Evolutionary conservation across 2,797 vertebrate genomes (phyloP), one percentile per base, ranked within the genome.

Genomic region (Halcyon chelicuti): DNA sequence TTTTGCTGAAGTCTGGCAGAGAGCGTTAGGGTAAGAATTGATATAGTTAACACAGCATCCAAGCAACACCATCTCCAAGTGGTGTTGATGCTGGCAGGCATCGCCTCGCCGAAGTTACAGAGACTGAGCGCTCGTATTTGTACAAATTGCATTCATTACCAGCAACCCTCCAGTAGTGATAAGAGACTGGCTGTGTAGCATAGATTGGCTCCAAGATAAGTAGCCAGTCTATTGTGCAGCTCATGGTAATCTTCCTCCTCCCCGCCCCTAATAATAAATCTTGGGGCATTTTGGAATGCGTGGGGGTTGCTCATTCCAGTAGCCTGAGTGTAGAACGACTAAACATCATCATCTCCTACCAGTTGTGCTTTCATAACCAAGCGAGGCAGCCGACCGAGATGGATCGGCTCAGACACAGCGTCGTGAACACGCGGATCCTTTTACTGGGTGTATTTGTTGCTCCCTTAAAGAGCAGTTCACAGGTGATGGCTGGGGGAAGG

Each of bases 101-200:
- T 82, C 57, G 57, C 91, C 92, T 80, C 74, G 74, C 81, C 55
- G 33, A 94, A 96, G 94, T 77, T 87, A 88, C 81, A 95, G 93
- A 95, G 94, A 72, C 95, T 62, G 83, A 96, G 81, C 72, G 42
- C 63, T 96, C 8, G 23, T 86, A 90, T 94, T 93, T 91, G 85
- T 86, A 94, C 92, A 97, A 87, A 93, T 95, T 83, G 74, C 86
- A 78, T 95, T 97, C 94, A 86, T 96, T 95, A 96, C 90, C 74
- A 82, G 83, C 82, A 96, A 85, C 90, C 94, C 92, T 95, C 89
- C 91, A 96, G 89, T 91, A 88, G 85, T 90, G 94, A 81, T 90
- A 91, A 96, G 95, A 96, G 88, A 88, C 95, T 93, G 80, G 93
- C 94, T 94, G n/a, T 81, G 58, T 63, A 89, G 70, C 82, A 39